A percentile compares a stretch with the other conserved stretches of the same genome.
Evolutionary conservation across 2,797 vertebrate species (phyloP).

Genomic region (Ispidina picta): DNA sequence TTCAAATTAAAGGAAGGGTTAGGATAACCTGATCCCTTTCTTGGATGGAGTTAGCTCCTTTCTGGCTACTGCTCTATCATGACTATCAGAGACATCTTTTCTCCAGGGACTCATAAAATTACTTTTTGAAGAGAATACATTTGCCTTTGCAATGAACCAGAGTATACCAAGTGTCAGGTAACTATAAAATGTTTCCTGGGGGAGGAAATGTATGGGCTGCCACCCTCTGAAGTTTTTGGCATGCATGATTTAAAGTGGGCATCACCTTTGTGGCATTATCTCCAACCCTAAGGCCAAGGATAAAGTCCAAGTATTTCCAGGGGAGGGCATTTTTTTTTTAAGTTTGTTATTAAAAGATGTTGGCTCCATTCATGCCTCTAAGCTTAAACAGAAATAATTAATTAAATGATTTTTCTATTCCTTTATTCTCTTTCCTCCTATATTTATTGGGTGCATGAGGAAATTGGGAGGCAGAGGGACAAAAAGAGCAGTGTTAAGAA

Average conservation of each 20-base stretch:
- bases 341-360: neutral
- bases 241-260: slow-evolving; percentile 13
- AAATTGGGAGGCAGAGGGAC: neutral
- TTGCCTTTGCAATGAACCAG: slow-evolving; percentile 49
- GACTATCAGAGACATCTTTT: neutral
- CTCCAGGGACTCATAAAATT: slow-evolving; percentile 36
- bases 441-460: neutral
- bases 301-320: neutral
- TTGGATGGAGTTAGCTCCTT: slow-evolving; percentile 29
- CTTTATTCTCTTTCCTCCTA: neutral
- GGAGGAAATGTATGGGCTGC: neutral
- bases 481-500: neutral
- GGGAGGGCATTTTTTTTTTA: neutral
- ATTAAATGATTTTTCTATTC: neutral
- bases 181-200: slow-evolving; percentile 52
- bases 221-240: slow-evolving; percentile 5
- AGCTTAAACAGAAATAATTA: neutral
- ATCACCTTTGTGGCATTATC: neutral
- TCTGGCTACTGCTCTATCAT: slow-evolving; percentile 24
- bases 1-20: slow-evolving; percentile 41
- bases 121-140: slow-evolving; percentile 29
- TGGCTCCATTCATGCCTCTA: neutral
- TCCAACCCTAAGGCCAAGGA: neutral
- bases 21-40: slow-evolving; percentile 51
- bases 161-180: slow-evolving; percentile 34